Base-by-base conservation (phyloP, 64 coral and sea anemone species). In the Acropora yongei region DNA sequence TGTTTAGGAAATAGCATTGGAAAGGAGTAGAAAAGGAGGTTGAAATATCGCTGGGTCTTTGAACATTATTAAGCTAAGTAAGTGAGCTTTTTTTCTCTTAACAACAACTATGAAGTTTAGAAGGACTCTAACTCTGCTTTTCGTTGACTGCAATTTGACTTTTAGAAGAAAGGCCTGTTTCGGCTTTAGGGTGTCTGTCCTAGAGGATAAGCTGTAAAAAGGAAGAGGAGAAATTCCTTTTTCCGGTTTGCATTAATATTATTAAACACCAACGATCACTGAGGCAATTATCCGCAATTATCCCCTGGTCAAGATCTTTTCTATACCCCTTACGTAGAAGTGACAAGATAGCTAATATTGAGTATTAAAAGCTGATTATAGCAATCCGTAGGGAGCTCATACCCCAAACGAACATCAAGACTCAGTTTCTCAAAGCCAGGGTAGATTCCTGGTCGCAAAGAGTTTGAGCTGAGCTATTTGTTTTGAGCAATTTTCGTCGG, bases 271-370 rank as follows among this genome's bases (percentile, higher is more conserved):
- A 16, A 66, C 46, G 80, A 85, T 68, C 18, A 16, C 68, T 85
- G 44, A 85, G 49, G 82, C 18, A 85, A 85, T 85, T 85, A 71
- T 71, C 82, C 48, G 63, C 44, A 61, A 85, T 85, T 85, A 85
- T 45, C 2, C 10, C 13, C 4, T 48, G 17, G 3, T 48, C 44
- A 20, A 47, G 12, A 42, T 55, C 51, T 7, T 39, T 71, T 85
- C 30, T 30, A 30, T 85, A 85, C 63, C 82, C 82, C 82, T 85
- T 72, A 65, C 44, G 20, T 85, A 14, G 82, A 85, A 85, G 18
- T 85, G 39, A 82, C 12, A 60, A 41, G 13, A 10, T 30, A 2
- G 63, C 3, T 85, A 39, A 85, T 71, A 61, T 72, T 45, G 17
- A 71, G 17, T 43, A 85, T 85, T 85, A 71, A 49, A 71, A 71